Percentiles rank a stretch among this genome's conserved stretches.
phyloP scores from a whole-genome alignment of 2,888 invertebrate genomes.

The Acleris emargana region DNA sequence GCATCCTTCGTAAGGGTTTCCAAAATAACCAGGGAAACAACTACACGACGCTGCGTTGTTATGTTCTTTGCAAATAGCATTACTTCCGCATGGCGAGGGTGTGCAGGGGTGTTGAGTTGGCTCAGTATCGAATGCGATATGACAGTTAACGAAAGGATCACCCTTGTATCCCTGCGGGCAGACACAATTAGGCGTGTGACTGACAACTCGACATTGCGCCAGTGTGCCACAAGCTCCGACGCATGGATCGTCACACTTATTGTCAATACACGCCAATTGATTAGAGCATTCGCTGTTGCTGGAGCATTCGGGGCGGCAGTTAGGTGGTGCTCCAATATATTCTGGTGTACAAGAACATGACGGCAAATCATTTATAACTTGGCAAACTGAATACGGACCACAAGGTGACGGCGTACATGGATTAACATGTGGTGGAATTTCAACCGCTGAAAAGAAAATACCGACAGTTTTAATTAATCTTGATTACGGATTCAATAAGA shows the following conservation, averaged over 20 bases:
- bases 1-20: constrained; percentile 87
- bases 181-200: constrained; percentile 88
- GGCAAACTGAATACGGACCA: constrained; percentile 86
- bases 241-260: constrained; percentile 90
- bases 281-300: constrained; percentile 88
- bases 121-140: constrained; percentile 59
- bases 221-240: constrained; percentile 87
- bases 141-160: constrained; percentile 88
- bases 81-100: constrained; percentile 89
- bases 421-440: constrained; percentile 69
- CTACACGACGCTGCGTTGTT: constrained; percentile 88
- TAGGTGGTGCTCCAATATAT: constrained; percentile 87
- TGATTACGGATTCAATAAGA: too few species aligned
- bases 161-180: constrained; percentile 87
- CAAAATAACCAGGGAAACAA: constrained; percentile 86
- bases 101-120: constrained; percentile 81
- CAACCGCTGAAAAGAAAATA: constrained; percentile 57
- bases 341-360: constrained; percentile 88
- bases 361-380: constrained; percentile 84
- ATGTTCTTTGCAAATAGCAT: constrained; percentile 87
- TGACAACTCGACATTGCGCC: constrained; percentile 89
- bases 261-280: constrained; percentile 87
- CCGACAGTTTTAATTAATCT: not conserved
- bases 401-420: constrained; percentile 88
- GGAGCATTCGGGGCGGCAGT: constrained; percentile 89